A percentile compares a stretch with the other conserved stretches of the same genome.
These are phyloP conservation scores for Athrips mouffetella DNA, from an alignment of 2,888 invertebrate species.

Conservation along the genomic window DNA sequence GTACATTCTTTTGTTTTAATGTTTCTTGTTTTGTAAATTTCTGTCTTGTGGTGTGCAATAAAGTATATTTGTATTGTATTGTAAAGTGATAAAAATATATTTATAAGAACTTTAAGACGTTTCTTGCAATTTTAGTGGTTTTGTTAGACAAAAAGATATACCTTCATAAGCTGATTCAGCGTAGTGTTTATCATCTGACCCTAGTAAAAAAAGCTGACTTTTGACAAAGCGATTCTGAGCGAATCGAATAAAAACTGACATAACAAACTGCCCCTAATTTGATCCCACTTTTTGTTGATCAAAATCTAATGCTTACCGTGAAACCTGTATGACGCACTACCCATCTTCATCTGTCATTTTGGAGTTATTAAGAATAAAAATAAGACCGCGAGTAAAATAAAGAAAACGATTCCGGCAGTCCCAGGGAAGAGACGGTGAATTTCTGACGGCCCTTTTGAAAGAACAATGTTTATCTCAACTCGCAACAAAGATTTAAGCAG, in stretches of 20 bases:
- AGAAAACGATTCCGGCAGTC: no score
- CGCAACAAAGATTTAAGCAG: no score
- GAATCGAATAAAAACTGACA: slow-evolving; percentile 25
- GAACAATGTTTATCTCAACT: no score
- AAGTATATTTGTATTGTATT: no score
- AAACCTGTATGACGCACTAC: slow-evolving; percentile 50
- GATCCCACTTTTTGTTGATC: slow-evolving; percentile 34
- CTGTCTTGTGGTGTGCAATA: no score
- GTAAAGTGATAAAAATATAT: no score
- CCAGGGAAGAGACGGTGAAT: no score
- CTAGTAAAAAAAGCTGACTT: slow-evolving; percentile 9
- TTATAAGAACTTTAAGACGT: no score
- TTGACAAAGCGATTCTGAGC: slow-evolving; percentile 14
- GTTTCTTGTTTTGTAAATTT: no score
- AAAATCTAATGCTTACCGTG: slow-evolving; percentile 32
- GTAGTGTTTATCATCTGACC: neutral
- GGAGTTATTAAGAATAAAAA: slow-evolving; percentile 59
- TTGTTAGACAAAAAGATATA: neutral
- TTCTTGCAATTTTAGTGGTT: no score
- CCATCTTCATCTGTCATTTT: slow-evolving; percentile 71
- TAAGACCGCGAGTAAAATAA: slow-evolving; percentile 31
- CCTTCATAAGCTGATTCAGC: slow-evolving; percentile 2
- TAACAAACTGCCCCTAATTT: slow-evolving; percentile 33
- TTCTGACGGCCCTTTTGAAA: no score
- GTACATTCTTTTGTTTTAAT: no score